Percentiles rank a stretch among this genome's conserved stretches.
Evolutionary conservation across 2,113 vertebrate species (phyloP).

Genomic region (Phasianus colchicus): DNA sequence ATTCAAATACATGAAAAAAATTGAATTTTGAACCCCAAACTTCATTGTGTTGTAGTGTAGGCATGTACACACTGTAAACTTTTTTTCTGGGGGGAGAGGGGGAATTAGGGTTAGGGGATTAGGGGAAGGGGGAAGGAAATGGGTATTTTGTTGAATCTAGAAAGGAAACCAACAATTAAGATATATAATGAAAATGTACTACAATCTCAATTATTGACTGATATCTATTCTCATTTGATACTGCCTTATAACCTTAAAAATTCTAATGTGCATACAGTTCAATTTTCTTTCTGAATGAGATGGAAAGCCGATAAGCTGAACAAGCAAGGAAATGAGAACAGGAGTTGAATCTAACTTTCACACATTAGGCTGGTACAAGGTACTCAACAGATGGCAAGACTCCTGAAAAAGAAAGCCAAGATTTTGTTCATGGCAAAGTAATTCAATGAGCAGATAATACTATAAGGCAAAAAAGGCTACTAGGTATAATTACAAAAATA

Average conservation of each 20-base stretch:
- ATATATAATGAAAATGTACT: neutral
- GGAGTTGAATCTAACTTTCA: constrained; percentile 8
- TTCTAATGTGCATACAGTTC: neutral
- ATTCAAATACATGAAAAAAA: neutral
- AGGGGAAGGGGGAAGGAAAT: neutral
- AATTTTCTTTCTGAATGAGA: neutral
- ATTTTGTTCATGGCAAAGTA: neutral
- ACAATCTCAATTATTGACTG: neutral
- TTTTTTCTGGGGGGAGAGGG: neutral
- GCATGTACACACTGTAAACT: rapidly evolving
- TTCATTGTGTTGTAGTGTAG: neutral
- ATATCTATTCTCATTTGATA: neutral
- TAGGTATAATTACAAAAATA: neutral
- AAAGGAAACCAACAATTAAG: neutral
- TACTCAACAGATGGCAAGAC: constrained; percentile 50
- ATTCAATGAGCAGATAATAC: constrained; percentile 37
- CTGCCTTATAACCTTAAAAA: neutral
- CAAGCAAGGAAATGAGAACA: constrained; percentile 20
- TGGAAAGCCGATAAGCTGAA: neutral
- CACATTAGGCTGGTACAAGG: constrained; percentile 1
- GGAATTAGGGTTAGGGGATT: no score
- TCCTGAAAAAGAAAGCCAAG: constrained; percentile 30
- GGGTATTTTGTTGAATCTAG: neutral
- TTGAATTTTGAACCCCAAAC: neutral
- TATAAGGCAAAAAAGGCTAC: neutral